phyloP scores from a whole-genome alignment of 2,113 vertebrate species.

The Alouatta palliata region DNA sequence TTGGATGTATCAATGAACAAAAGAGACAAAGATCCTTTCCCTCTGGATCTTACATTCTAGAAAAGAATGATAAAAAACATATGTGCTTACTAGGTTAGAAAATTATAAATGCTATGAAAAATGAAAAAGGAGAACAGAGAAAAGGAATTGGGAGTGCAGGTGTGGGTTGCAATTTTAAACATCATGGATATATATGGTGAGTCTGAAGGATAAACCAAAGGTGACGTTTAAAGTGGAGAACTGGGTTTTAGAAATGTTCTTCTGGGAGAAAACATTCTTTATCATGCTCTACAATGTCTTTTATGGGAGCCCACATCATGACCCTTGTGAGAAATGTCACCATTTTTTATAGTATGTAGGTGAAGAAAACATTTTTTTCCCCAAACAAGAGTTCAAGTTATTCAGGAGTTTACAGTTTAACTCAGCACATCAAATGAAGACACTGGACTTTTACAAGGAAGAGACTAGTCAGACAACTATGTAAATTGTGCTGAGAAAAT shows the following conservation, averaged over 20 bases:
- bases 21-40: background rate
- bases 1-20: background rate
- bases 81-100: background rate
- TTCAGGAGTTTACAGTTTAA: slow-evolving; percentile 31
- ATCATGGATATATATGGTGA: background rate
- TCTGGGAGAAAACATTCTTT: slow-evolving; percentile 10
- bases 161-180: background rate
- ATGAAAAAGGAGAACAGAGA: background rate
- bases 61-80: background rate
- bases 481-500: background rate
- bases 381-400: background rate
- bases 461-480: background rate
- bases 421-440: background rate
- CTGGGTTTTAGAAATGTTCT: background rate
- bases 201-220: background rate
- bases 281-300: background rate
- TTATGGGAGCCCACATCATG: background rate
- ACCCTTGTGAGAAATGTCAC: background rate
- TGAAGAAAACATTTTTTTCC: background rate
- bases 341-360: background rate
- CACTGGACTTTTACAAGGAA: background rate
- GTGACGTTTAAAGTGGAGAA: background rate
- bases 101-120: slow-evolving; percentile 25
- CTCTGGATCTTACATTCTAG: background rate
- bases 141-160: background rate